These are phyloP conservation scores for Cebus imitator DNA, from an alignment of 2,113 vertebrate genomes.

Conservation along the genomic window DNA sequence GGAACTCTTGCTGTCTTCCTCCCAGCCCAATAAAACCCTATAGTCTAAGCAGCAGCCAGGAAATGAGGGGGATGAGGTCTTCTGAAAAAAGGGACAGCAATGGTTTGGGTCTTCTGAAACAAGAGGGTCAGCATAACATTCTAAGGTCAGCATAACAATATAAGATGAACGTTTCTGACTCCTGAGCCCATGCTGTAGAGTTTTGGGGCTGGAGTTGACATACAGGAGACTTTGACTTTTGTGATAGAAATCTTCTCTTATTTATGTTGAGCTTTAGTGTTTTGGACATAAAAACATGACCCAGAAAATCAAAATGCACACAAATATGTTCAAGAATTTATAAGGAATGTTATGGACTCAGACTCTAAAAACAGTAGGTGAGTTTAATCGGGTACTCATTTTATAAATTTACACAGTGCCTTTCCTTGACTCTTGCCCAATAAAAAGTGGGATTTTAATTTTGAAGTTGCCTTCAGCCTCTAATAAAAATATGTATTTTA, in stretches of 20 bases:
- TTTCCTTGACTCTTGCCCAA: background rate
- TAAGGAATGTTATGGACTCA: background rate
- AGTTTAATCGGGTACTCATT: background rate
- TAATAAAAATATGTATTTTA: background rate
- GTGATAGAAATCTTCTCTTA: background rate
- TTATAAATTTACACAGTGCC: background rate
- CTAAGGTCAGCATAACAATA: background rate
- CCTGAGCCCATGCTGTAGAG: background rate
- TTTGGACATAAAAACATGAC: background rate
- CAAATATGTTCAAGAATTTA: background rate
- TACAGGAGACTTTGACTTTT: background rate
- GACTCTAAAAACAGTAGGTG: background rate
- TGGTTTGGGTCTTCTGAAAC: background rate
- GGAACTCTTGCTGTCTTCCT: background rate
- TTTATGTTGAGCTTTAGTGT: background rate
- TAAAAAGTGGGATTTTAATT: slow-evolving; percentile 37
- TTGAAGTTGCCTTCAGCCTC: background rate
- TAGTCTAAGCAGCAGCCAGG: background rate
- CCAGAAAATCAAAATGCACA: background rate
- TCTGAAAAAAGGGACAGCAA: background rate
- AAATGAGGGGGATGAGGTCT: background rate
- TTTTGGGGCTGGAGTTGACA: background rate
- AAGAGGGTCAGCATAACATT: background rate
- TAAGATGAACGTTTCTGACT: background rate
- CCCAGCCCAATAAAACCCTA: background rate